Evolutionary conservation across 1,140 invertebrate species (phyloP).

Genomic region (Lanistes nyassanus): DNA sequence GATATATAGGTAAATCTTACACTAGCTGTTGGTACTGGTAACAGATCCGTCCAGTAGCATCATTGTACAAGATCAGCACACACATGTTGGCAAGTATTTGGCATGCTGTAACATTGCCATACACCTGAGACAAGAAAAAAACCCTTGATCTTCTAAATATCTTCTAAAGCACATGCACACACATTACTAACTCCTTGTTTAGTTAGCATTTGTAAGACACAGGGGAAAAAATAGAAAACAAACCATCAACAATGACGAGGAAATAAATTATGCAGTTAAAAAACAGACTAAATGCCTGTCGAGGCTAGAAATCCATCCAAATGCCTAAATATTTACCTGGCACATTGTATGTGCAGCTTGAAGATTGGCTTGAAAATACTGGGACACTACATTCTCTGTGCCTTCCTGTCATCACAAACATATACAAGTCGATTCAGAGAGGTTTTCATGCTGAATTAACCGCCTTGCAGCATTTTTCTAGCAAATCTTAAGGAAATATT

Average conservation of each 20-base stretch:
- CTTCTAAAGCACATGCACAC: too few species aligned
- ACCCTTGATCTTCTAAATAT: not conserved
- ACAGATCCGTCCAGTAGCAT: slow-evolving; percentile 33
- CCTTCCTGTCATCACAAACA: slow-evolving; percentile 16
- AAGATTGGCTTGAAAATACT: slow-evolving; percentile 69
- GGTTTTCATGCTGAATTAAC: too few species aligned
- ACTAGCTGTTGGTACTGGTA: not conserved
- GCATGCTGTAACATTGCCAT: slow-evolving; percentile 70
- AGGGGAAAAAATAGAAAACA: too few species aligned
- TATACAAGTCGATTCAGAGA: too few species aligned
- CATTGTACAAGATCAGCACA: slow-evolving; percentile 70
- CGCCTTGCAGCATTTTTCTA: too few species aligned
- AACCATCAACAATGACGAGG: too few species aligned
- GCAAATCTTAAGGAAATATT: too few species aligned
- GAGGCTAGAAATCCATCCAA: too few species aligned
- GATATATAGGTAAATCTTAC: too few species aligned
- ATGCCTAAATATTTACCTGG: slow-evolving; percentile 63
- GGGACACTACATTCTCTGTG: slow-evolving; percentile 58
- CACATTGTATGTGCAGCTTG: slow-evolving; percentile 69
- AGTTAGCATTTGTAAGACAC: too few species aligned
- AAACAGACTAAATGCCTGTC: not conserved
- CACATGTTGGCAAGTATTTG: slow-evolving; percentile 79
- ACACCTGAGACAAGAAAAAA: slow-evolving; percentile 33
- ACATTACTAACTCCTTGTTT: too few species aligned
- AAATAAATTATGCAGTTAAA: too few species aligned